These are phyloP conservation scores for Arothron firmamentum DNA, from an alignment of 2,113 vertebrate genomes.

Conservation along the genomic window DNA sequence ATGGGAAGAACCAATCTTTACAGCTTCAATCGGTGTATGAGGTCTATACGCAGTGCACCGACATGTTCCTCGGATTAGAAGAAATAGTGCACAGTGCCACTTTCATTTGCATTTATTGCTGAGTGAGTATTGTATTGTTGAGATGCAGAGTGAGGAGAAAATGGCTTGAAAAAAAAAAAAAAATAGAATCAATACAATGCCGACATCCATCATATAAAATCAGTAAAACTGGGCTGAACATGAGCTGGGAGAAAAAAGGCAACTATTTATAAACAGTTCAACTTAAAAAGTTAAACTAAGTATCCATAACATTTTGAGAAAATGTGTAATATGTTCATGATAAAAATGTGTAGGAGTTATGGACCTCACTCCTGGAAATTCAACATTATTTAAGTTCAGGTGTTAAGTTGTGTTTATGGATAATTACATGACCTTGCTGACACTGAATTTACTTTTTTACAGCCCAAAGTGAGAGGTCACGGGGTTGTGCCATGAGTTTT, in stretches of 20 bases:
- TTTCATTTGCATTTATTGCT: slow-evolving; percentile 66
- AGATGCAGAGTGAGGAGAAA: slow-evolving; percentile 55
- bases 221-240: slow-evolving; percentile 19
- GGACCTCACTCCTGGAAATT: neutral
- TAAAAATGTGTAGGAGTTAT: neutral
- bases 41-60: slow-evolving; percentile 55
- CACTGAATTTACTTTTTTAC: neutral
- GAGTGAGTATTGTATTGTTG: slow-evolving; percentile 63
- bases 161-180: slow-evolving; percentile 63
- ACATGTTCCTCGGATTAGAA: slow-evolving; percentile 41
- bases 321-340: neutral
- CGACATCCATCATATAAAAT: slow-evolving; percentile 61
- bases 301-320: slow-evolving; percentile 1
- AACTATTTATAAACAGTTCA: neutral
- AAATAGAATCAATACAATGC: slow-evolving; percentile 50
- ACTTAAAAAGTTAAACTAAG: neutral
- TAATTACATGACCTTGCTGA: neutral
- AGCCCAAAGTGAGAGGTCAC: no score
- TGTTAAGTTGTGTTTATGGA: neutral
- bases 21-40: slow-evolving; percentile 57
- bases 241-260: slow-evolving; percentile 4
- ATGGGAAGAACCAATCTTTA: slow-evolving; percentile 41
- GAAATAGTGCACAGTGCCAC: slow-evolving; percentile 57
- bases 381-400: neutral
- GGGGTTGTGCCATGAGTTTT: no score